Evolutionary conservation across 2,888 invertebrate genomes (phyloP).

Genomic region (Xestia xanthographa): DNA sequence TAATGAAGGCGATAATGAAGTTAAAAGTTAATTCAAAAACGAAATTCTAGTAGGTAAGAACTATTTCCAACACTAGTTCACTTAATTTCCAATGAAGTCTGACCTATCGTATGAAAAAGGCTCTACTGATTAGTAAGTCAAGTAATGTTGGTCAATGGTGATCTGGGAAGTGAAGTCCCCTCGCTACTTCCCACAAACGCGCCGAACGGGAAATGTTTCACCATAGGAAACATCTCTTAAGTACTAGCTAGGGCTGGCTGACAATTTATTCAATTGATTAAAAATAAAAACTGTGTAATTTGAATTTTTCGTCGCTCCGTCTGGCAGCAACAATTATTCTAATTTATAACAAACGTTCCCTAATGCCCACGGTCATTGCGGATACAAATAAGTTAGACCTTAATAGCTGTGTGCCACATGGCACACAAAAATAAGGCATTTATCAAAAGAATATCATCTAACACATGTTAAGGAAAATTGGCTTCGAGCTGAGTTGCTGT

Average conservation of each 20-base stretch:
- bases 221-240: constrained; percentile 38
- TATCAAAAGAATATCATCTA: constrained; percentile 45
- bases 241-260: constrained; percentile 44
- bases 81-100: constrained; percentile 37
- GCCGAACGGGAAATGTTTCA: constrained; percentile 53
- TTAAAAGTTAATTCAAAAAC: constrained; percentile 21
- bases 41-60: constrained; percentile 24
- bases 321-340: background rate
- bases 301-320: background rate
- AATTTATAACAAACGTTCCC: background rate
- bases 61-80: constrained; percentile 40
- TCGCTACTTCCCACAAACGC: background rate
- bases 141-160: background rate
- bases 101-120: constrained; percentile 4
- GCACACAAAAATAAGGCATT: constrained; percentile 28
- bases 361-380: background rate
- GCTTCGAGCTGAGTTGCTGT: constrained; percentile 15
- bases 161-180: constrained; percentile 25
- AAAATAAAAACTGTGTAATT: background rate
- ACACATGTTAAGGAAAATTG: constrained; percentile 37
- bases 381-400: background rate
- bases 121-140: constrained; percentile 8
- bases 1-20: constrained; percentile 9
- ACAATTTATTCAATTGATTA: background rate
- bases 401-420: background rate